Evolutionary conservation across 2,888 invertebrate genomes (phyloP), one percentile per base, ranked within the genome.

Genomic region (Leucania comma): DNA sequence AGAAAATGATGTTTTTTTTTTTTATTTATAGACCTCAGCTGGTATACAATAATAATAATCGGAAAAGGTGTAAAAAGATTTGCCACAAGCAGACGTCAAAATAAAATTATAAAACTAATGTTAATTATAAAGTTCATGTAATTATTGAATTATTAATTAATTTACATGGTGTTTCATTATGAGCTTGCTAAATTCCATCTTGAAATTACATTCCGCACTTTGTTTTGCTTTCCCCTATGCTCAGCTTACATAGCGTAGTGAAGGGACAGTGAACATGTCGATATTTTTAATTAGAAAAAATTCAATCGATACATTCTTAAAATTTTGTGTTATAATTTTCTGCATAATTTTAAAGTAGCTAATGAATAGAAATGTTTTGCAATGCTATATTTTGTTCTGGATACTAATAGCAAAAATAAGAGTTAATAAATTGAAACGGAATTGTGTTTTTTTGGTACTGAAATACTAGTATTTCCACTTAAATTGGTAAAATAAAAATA

Each of bases 161-260:
- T 42, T 12, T 50, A 88, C 84, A 82, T 79, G 70, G 68, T 85
- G 87, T 87, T 86, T 84, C 82, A 87, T 87, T 84, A 85, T 83
- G 83, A 81, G 80, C 72, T 83, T 78, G 86, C 84, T 81, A 85
- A 86, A 89, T 88, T 88, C 86, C 86, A 85, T 86, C 87, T 86
- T 88, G 80, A 89, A 91, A 91, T 92, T 90, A 91, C 88, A 86
- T 86, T 73, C 81, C 70, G 78, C 82, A 87, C 90, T 89, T 90
- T 92, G 90, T 92, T 92, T 91, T 89, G 46, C 88, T 88, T 88
- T 88, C 88, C 93, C 93, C 93, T 91, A 93, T 93, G 82, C 91
- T 92, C 91, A 74, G 87, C 86, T 93, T 92, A 90, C 93, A 84
- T 80, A 83, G 66, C 59, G 32, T 80, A 88, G 85, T 61, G 86